Percentiles rank a stretch among this genome's conserved stretches.
Evolutionary conservation across 2,113 vertebrate species (phyloP).

Genomic region (Eulemur macaco): DNA sequence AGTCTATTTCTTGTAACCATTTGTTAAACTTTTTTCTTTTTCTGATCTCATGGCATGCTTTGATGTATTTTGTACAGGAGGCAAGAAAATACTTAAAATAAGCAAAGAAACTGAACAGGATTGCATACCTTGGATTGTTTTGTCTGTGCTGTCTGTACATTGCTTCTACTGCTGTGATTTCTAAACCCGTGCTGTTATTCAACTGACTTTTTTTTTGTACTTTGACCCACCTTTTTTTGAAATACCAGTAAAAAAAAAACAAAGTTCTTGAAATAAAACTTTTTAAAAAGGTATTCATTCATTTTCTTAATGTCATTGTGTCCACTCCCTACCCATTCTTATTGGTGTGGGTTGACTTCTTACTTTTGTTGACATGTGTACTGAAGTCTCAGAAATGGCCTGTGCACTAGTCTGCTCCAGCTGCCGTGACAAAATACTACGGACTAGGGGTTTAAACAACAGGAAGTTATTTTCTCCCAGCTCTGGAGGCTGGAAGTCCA

Average conservation of each 20-base stretch:
- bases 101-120: slow-evolving; percentile 79
- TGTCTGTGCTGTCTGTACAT: slow-evolving; percentile 81
- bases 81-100: slow-evolving; percentile 74
- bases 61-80: slow-evolving; percentile 94
- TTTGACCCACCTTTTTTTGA: slow-evolving; percentile 92
- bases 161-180: slow-evolving; percentile 92
- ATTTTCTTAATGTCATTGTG: neutral
- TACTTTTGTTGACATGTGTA: neutral
- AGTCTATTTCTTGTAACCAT: slow-evolving; percentile 67
- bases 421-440: neutral
- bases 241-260: slow-evolving; percentile 87
- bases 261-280: slow-evolving; percentile 96
- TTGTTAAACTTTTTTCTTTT: slow-evolving; percentile 73
- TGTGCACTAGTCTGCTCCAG: neutral
- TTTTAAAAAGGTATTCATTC: slow-evolving; percentile 81
- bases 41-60: slow-evolving; percentile 92
- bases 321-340: neutral
- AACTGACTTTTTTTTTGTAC: slow-evolving; percentile 95
- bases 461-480: neutral
- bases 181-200: slow-evolving; percentile 92
- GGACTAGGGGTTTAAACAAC: neutral
- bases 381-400: neutral
- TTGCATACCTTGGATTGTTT: slow-evolving; percentile 75
- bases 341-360: neutral
- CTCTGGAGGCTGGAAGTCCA: neutral